Evolutionary conservation across 2,888 invertebrate genomes (phyloP), one percentile per base, ranked within the genome.

Genomic region (Amorpha juglandis): DNA sequence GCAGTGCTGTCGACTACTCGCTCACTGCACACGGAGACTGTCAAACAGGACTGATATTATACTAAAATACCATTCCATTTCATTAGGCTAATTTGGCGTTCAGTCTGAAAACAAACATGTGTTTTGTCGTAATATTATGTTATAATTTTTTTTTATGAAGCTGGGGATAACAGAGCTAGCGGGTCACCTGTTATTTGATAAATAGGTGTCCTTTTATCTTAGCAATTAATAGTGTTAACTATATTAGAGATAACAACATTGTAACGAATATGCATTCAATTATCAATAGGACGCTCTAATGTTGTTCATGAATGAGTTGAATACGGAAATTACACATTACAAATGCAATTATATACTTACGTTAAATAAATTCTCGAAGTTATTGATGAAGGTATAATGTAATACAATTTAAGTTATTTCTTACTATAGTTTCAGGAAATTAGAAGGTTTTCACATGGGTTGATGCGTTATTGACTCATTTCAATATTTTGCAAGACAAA

Each of bases 191-290:
- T n/a, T n/a, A n/a, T n/a, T n/a, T n/a, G n/a, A n/a, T n/a, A n/a
- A n/a, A n/a, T 12, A 8, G 33, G 11, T 55, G 16, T 16, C 55
- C 35, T 55, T 58, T 42, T 58, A 58, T 42, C 19, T 42, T 38
- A 38, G 35, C 58, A 58, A 58, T 42, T 58, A 19, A 42, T 58
- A 42, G 19, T 42, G 58, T 19, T 16, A 42, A 19, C 38, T 38
- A 12, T 42, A 12, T 42, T 19, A 19, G 19, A 38, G 58, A 58
- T 42, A 58, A 58, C 38, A 55, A 55, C 55, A 55, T 38, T 55
- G 55, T 58, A 58, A 58, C 19, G 19, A 38, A 58, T 58, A 58
- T 58, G 58, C 42, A 19, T 58, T 58, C 42, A 6, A 19, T 58
- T 58, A 58, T 58, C 12, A 58, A 42, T 42, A 58, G 4, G 42